A percentile compares a stretch with the other conserved stretches of the same genome.
phyloP scores from a whole-genome alignment of 2,888 invertebrate genomes.

The Cephus pygmeus region DNA sequence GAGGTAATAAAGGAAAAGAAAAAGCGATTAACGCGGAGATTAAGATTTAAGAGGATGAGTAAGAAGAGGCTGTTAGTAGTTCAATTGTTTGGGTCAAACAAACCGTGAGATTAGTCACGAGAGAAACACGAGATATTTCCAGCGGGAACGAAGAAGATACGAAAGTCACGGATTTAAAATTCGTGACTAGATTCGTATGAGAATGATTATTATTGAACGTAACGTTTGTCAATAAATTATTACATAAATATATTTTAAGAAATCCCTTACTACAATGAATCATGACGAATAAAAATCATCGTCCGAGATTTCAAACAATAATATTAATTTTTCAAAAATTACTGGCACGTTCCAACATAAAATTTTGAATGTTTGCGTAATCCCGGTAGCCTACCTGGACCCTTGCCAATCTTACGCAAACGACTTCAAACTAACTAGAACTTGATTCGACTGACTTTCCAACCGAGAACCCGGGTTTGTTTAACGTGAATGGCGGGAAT shows the following conservation, averaged over 20 bases:
- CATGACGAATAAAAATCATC: too few relatives aligned
- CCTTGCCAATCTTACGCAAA: conserved; percentile 8
- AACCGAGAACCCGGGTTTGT: not conserved
- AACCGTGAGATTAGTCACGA: conserved; percentile 29
- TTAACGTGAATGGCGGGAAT: not conserved
- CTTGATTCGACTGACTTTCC: not conserved
- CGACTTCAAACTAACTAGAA: not conserved
- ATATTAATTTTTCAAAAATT: not conserved
- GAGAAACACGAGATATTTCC: not conserved
- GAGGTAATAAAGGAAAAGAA: not conserved
- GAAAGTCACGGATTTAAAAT: not conserved
- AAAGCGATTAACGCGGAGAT: conserved; percentile 24
- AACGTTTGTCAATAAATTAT: too few relatives aligned
- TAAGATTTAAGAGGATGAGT: conserved; percentile 19
- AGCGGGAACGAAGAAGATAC: not conserved
- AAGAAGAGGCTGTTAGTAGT: conserved; percentile 31
- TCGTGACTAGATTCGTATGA: not conserved
- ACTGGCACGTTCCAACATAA: not conserved
- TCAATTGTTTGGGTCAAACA: conserved; percentile 32
- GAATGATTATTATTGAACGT: too few relatives aligned
- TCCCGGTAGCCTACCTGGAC: conserved; percentile 2
- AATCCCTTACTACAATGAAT: too few relatives aligned
- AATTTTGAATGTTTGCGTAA: conserved; percentile 2
- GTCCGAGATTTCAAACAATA: not conserved
- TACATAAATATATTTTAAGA: too few relatives aligned